Evolutionary conservation across 2,888 invertebrate genomes (phyloP).

Genomic region (Volucella bombylans): DNA sequence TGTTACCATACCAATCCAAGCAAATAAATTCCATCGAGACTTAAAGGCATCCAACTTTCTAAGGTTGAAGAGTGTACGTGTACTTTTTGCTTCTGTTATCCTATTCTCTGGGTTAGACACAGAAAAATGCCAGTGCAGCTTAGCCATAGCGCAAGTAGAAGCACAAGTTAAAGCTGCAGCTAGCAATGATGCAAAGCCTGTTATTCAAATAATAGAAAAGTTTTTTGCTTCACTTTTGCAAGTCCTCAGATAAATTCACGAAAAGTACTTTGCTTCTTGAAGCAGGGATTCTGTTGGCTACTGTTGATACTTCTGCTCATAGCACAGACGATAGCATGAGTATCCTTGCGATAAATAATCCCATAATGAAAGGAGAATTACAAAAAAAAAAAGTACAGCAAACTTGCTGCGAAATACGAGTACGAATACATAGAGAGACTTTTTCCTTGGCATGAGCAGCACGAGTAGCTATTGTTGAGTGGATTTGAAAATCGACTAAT

Average conservation of each 20-base stretch:
- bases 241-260: conserved; percentile 70
- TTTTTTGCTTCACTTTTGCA: conserved; percentile 60
- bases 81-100: conserved; percentile 3
- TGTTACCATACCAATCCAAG: conserved; percentile 55
- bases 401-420: conserved; percentile 13
- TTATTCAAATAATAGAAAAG: conserved; percentile 72
- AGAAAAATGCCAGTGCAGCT: conserved; percentile 32
- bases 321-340: conserved; percentile 21
- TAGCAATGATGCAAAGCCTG: conserved; percentile 64
- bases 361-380: conserved; percentile 49
- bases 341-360: conserved; percentile 70
- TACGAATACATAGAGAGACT: not conserved
- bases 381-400: conserved; percentile 34
- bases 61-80: conserved; percentile 8
- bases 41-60: conserved; percentile 40
- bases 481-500: conserved; percentile 67
- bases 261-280: conserved; percentile 62
- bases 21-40: conserved; percentile 69
- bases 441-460: not conserved
- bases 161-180: not conserved
- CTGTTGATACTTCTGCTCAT: conserved; percentile 47
- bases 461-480: conserved; percentile 28
- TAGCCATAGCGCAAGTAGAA: not conserved
- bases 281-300: conserved; percentile 41
- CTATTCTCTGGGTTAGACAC: conserved; percentile 24